A percentile compares a stretch with the other conserved stretches of the same genome.
Evolutionary conservation across 2,113 vertebrate genomes (phyloP).

Genomic region (Nansenia antarctica): DNA sequence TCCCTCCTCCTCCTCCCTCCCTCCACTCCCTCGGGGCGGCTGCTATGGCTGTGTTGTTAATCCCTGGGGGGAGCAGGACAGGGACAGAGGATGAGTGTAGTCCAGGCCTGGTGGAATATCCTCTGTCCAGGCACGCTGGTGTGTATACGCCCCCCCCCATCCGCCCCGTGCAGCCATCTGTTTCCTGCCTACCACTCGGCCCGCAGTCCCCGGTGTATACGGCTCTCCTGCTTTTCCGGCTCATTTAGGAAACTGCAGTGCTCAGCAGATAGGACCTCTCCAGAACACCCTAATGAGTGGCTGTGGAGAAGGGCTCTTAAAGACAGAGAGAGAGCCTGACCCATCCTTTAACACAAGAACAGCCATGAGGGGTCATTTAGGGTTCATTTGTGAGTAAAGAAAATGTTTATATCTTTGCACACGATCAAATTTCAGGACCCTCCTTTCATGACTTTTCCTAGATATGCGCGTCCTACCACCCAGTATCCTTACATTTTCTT

Average conservation of each 20-base stretch:
- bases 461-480: no score
- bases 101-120: slow-evolving; percentile 61
- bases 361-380: neutral
- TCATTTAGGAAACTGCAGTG: slow-evolving; percentile 25
- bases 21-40: slow-evolving; percentile 37
- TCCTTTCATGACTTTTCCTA: no score
- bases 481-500: no score
- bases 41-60: slow-evolving; percentile 61
- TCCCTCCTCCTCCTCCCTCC: slow-evolving; percentile 20
- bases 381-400: neutral
- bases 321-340: neutral
- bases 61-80: slow-evolving; percentile 57
- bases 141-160: slow-evolving; percentile 10
- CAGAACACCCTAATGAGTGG: neutral
- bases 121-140: slow-evolving; percentile 43
- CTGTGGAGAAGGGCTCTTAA: neutral
- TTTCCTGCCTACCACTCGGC: slow-evolving; percentile 61
- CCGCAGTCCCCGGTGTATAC: slow-evolving; percentile 50
- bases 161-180: slow-evolving; percentile 63
- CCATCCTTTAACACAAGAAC: neutral
- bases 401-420: neutral
- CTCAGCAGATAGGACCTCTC: slow-evolving; percentile 20
- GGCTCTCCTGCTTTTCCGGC: slow-evolving; percentile 40
- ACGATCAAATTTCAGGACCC: no score
- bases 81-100: slow-evolving; percentile 50